Evolutionary conservation across 2,797 vertebrate species (phyloP), one percentile per base, ranked within the genome.

Genomic region (Epinephelus malabaricus): DNA sequence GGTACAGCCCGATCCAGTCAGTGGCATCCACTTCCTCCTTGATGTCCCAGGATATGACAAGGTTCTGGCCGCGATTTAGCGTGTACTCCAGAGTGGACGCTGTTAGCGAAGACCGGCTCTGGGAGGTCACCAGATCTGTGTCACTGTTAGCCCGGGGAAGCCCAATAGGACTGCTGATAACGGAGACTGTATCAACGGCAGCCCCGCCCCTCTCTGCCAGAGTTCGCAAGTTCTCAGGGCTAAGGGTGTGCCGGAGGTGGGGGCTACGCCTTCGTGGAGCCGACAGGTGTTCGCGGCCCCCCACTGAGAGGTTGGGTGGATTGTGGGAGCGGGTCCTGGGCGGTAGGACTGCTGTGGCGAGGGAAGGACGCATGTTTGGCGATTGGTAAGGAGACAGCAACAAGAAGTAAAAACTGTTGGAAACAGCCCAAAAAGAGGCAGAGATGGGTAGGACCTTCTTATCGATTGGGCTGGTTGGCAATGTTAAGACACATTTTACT

Each of bases 1-100:
- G 98, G 93, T 99, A 99, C 34, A 99, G 96, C 43, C 98, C 98
- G 47, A 99, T 99, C 98, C 98, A 99, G 88, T 99, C 98, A 0
- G 98, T 99, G 1, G 98, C 97, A 46, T 99, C 98, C 85, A 99
- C 98, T 85, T 99, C 98, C 93, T 99, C 98, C 86, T 99, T 99
- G 91, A 99, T 99, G 91, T 99, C 98, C 98, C 98, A 99, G 84
- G 97, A 97, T 90, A 99, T 99, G 34, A 99, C 97, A 58, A 99
- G 96, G 87, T 98, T 97, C 94, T 98, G 97, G 49, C 97, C 96
- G 0, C 97, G 96, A 59, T 96, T 97, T 84, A 99, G 85, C 0
- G 97, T 97, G 82, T 97, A 97, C 75, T 99, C 98, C 0, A 98
- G 96, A 69, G 97, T 97, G 85, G 97, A 99, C 1, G 98, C 98